phyloP scores from a whole-genome alignment of 2,888 invertebrate genomes.

The Lutraria lutraria region DNA sequence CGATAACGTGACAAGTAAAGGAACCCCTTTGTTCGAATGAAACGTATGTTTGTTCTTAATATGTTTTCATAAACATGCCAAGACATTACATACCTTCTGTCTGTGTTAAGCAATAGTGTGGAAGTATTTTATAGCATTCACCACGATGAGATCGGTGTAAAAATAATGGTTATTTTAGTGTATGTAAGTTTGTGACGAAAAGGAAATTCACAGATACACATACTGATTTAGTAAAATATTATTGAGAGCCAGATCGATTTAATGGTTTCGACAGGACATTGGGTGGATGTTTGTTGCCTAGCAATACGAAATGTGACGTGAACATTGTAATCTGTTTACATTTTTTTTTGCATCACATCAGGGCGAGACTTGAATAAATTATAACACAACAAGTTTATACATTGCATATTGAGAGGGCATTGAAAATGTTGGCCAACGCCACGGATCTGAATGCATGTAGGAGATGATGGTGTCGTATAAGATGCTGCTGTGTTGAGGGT shows the following conservation, averaged over 20 bases:
- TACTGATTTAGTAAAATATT: background rate
- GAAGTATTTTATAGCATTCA: background rate
- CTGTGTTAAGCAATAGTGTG: background rate
- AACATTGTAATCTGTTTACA: background rate
- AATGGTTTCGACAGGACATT: background rate
- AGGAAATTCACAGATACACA: background rate
- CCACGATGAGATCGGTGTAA: background rate
- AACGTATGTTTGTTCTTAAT: background rate
- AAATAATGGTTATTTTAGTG: background rate
- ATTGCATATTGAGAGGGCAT: too few relatives aligned
- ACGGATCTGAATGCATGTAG: too few relatives aligned
- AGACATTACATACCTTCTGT: background rate
- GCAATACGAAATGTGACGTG: background rate
- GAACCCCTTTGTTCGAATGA: background rate
- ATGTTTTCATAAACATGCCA: conserved; percentile 3
- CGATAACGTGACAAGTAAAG: background rate
- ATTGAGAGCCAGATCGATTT: background rate
- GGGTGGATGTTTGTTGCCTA: background rate
- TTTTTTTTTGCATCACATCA: background rate
- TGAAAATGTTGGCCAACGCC: too few relatives aligned
- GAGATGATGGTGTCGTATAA: too few relatives aligned
- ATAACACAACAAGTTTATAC: background rate
- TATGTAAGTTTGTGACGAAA: background rate
- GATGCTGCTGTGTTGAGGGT: too few relatives aligned
- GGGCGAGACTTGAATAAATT: background rate